These are phyloP conservation scores for Cassiopea andromeda DNA, from an alignment of 30 jellyfish, hydroid and myxozoan genomes.

Conservation along the genomic window DNA sequence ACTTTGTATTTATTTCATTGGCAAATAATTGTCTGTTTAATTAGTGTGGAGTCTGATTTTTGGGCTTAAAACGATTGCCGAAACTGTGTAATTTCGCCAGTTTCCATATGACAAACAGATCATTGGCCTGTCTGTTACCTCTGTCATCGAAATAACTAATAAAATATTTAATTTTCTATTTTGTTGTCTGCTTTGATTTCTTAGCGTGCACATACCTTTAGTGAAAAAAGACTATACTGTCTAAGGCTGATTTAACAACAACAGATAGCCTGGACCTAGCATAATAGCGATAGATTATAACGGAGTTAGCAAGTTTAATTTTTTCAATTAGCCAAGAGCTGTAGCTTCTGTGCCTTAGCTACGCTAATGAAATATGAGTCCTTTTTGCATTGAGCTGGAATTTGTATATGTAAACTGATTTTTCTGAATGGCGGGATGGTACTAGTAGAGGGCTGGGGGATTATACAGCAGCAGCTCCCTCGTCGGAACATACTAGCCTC, in stretches of 20 bases:
- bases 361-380: too few relatives aligned
- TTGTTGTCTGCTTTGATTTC: conserved; percentile 18
- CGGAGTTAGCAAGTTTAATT: not conserved
- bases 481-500: too few relatives aligned
- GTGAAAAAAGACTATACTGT: not conserved
- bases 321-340: not conserved
- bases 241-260: not conserved
- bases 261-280: not conserved
- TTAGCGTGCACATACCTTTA: not conserved
- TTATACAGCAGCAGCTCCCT: too few relatives aligned
- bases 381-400: too few relatives aligned
- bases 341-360: too few relatives aligned
- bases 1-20: conserved; percentile 14
- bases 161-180: conserved; percentile 6
- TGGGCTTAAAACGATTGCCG: conserved; percentile 55
- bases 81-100: conserved; percentile 36
- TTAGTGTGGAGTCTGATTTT: conserved; percentile 54
- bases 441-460: too few relatives aligned
- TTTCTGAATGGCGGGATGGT: too few relatives aligned
- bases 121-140: conserved; percentile 11
- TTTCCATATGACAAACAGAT: conserved; percentile 39
- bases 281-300: not conserved
- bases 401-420: too few relatives aligned
- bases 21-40: conserved; percentile 54
- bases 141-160: not conserved